A percentile compares a stretch with the other conserved stretches of the same genome.
phyloP scores from a whole-genome alignment of 2,113 vertebrate genomes.

The Hypanus sabinus region DNA sequence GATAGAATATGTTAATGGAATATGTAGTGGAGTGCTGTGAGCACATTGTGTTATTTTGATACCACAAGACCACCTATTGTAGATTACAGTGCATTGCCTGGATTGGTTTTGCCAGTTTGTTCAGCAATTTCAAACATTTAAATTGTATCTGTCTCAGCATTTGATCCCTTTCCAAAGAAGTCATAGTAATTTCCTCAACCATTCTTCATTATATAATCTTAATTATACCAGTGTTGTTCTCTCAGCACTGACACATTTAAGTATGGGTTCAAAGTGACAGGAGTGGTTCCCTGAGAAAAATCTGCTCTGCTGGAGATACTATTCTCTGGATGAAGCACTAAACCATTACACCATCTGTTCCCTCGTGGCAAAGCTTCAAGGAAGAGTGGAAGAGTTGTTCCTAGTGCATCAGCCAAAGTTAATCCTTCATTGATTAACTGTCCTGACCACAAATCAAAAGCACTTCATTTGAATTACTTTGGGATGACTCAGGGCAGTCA shows the following conservation, averaged over 20 bases:
- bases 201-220: neutral
- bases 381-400: neutral
- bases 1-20: neutral
- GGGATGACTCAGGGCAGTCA: neutral
- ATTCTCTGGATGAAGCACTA: neutral
- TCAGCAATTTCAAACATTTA: neutral
- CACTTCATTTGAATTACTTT: neutral
- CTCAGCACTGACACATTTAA: neutral
- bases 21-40: neutral
- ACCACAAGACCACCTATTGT: neutral
- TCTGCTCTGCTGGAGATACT: neutral
- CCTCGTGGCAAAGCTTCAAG: neutral
- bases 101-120: neutral
- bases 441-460: neutral
- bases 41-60: neutral
- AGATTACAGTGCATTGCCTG: neutral
- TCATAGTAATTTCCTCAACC: neutral
- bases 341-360: neutral
- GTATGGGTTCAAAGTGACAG: neutral
- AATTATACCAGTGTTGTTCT: neutral
- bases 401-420: neutral
- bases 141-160: neutral
- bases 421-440: neutral
- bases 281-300: neutral
- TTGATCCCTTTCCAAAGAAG: neutral